Base-by-base conservation (phyloP, 2,797 vertebrate genomes). In the Lindbergichthys nudifrons region DNA sequence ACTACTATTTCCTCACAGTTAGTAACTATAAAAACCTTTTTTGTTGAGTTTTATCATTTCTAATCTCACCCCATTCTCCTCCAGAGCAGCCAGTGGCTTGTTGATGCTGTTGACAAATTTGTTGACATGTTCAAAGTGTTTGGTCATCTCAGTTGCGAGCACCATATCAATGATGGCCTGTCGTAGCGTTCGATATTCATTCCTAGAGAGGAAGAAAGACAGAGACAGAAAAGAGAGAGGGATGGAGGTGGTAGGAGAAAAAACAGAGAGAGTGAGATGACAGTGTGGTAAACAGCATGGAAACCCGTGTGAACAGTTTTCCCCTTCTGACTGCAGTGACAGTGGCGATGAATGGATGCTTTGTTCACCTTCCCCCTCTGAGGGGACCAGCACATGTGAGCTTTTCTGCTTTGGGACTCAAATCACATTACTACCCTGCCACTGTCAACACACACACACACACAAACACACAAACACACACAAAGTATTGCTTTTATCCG, bases 31-130 rank as follows among this genome's bases (percentile, higher is more conserved):
- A 23, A 47, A 30, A 48, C 15, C 39, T 56, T 53, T 36, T 36
- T 36, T 36, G 7, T 13, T 56, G 30, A 15, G 13, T 19, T 62
- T 36, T 12, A 16, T 14, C 4, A 9, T 23, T 73, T 68, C 39
- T 18, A 66, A 51, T 77, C 96, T 97, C 92, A 99, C 98, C 97
- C 93, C 95, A 0, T 94, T 96, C 87, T 96, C 96, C 85, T 98
- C 96, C 68, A 98, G 87, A 0, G 95, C 95, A 63, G 95, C 95
- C 94, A 98, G 90, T 1, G 98, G 98, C 89, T 98, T 99, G 89
- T 96, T 98, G 95, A 99, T 97, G 92, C 97, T 98, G 96, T 98
- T 99, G 90, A 97, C 96, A 91, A 99, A 99, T 88, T 98, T 99
- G 95, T 98, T 99, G 93, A 99, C 96, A 0, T 99, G 98, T 88